Evolutionary conservation across 2,113 vertebrate species (phyloP).

Genomic region (Silurus glanis): DNA sequence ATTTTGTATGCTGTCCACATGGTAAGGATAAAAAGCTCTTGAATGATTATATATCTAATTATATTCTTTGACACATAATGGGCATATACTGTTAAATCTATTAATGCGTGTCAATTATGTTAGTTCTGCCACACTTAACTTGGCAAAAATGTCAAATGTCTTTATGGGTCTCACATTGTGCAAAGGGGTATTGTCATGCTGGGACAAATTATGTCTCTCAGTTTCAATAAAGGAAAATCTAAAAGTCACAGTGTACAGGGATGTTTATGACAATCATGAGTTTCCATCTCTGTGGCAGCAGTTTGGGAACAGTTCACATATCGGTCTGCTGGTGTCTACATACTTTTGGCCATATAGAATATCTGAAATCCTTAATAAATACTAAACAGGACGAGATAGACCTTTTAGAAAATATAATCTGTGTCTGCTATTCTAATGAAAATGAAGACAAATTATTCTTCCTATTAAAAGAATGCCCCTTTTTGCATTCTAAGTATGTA

Average conservation of each 20-base stretch:
- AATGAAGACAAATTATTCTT: background rate
- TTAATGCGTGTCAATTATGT: background rate
- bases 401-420: background rate
- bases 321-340: background rate
- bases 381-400: background rate
- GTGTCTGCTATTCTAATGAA: background rate
- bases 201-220: background rate
- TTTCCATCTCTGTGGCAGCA: no score
- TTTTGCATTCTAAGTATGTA: background rate
- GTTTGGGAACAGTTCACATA: background rate
- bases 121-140: background rate
- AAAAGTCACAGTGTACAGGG: background rate
- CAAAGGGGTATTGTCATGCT: background rate
- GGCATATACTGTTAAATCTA: background rate
- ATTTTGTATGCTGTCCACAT: slow-evolving; percentile 86
- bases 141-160: background rate
- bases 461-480: background rate
- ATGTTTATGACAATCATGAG: background rate
- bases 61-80: background rate
- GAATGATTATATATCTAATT: no score
- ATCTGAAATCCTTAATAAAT: background rate
- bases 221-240: background rate
- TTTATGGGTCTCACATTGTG: background rate
- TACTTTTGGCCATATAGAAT: background rate
- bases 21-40: slow-evolving; percentile 72